Base-by-base conservation (phyloP, 2,113 vertebrate species). In the Datnioides undecimradiatus region DNA sequence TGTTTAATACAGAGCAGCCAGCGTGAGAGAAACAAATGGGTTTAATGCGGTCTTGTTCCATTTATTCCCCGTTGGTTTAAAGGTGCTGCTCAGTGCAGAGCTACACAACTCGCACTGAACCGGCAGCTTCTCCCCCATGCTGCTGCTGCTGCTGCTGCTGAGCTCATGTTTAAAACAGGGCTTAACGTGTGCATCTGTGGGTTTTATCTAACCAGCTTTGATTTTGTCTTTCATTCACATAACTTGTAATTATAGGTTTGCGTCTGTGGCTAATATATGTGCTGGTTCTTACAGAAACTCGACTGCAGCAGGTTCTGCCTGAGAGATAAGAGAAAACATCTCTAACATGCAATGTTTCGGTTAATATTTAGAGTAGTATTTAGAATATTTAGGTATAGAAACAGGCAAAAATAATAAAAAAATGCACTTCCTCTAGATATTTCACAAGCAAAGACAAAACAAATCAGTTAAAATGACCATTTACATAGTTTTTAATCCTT, bases 11-110 rank as follows among this genome's bases (percentile, higher is more conserved):
- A 29, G 80, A 73, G 58, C 34, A 59, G 64, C n/a, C 36, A 36
- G 52, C 71, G 33, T 71, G 34, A 55, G 59, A 64, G 51, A 78
- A 82, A 84, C 67, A 82, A 60, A 73, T 70, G 34, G 57, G 29
- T 66, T 78, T 78, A 76, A 75, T 73, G 14, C 48, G 49, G 25
- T 74, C 11, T 55, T 46, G 10, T 3, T 72, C 34, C 33, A 55
- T 63, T 68, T 75, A 78, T 67, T 83, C 64, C 68, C 27, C 23
- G 2, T 14, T 23, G 68, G 25, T 57, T 80, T 49, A 0, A 25
- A 63, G 23, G 2, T 9, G 57, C 23, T 38, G 41, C 60, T 59
- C 33, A 14, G 25, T 27, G 2, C 29, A 49, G 67, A 74, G 60
- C 45, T 33, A 40, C 29, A 57, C 41, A 31, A n/a, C 33, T 3